These are phyloP conservation scores for Cryptus viduatorius DNA, from an alignment of 2,888 invertebrate genomes.

Conservation along the genomic window DNA sequence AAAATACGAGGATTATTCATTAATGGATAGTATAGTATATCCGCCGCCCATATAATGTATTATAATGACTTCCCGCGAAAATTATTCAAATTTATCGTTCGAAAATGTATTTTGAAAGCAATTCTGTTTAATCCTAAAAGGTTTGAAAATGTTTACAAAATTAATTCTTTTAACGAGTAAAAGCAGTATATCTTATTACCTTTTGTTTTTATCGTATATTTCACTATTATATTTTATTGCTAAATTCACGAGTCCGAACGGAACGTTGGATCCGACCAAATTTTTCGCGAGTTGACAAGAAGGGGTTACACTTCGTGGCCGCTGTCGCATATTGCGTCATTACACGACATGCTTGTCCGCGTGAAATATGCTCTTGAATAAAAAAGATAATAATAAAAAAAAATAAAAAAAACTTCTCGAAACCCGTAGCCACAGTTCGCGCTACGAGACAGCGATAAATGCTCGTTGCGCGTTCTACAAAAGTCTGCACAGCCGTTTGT, in stretches of 20 bases:
- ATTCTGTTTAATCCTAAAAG: no score
- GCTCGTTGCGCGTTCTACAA: conserved; percentile 51
- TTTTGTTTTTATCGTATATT: neutral
- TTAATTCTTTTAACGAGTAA: no score
- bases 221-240: neutral
- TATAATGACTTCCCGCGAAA: no score
- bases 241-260: neutral
- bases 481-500: conserved; percentile 68
- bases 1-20: no score
- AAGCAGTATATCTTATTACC: neutral
- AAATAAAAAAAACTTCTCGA: conserved; percentile 19
- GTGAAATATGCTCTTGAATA: conserved; percentile 38
- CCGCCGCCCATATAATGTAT: no score
- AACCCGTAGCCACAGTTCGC: conserved; percentile 42
- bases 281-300: neutral
- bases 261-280: neutral
- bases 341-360: conserved; percentile 42
- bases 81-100: no score
- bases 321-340: conserved; percentile 52
- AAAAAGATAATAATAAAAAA: conserved; percentile 12
- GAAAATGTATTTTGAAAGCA: no score
- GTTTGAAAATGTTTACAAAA: no score
- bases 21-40: no score
- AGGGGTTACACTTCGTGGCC: neutral
- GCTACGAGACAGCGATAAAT: conserved; percentile 60